phyloP scores from a whole-genome alignment of 2,113 vertebrate genomes.

The Chamaea fasciata region DNA sequence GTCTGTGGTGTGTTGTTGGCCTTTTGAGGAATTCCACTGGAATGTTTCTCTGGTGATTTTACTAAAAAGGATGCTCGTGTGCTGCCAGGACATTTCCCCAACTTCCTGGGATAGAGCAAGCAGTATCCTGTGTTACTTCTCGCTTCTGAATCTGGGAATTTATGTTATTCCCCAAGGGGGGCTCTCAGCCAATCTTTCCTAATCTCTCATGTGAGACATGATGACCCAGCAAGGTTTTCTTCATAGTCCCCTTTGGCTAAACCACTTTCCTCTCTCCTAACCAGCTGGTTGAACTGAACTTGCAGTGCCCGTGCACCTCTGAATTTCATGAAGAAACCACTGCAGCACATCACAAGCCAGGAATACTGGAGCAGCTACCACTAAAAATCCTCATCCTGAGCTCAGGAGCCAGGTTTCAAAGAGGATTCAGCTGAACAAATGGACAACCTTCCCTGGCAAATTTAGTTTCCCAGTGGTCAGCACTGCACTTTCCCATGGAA shows the following conservation, averaged over 20 bases:
- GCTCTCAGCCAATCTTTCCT: neutral
- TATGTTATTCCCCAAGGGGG: neutral
- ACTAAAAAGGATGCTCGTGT: neutral
- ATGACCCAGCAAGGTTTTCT: neutral
- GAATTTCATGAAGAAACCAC: neutral
- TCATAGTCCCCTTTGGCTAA: neutral
- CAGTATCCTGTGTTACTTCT: neutral
- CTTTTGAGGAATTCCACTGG: slow-evolving; percentile 4
- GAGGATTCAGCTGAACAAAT: neutral
- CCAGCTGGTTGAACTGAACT: neutral
- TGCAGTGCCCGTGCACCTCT: neutral
- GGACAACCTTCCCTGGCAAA: neutral
- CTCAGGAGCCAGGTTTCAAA: neutral
- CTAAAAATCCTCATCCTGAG: neutral
- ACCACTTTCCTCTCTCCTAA: too few relatives aligned
- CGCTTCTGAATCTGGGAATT: neutral
- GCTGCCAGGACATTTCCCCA: neutral
- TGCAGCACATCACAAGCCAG: neutral
- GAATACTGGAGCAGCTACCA: neutral
- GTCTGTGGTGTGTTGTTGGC: neutral
- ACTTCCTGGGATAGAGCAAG: neutral
- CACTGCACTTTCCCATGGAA: neutral
- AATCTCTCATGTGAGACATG: neutral
- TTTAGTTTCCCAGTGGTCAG: neutral
- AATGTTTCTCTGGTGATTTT: neutral